phyloP scores from a whole-genome alignment of 2,797 vertebrate species.

The Ambastaia sidthimunki region DNA sequence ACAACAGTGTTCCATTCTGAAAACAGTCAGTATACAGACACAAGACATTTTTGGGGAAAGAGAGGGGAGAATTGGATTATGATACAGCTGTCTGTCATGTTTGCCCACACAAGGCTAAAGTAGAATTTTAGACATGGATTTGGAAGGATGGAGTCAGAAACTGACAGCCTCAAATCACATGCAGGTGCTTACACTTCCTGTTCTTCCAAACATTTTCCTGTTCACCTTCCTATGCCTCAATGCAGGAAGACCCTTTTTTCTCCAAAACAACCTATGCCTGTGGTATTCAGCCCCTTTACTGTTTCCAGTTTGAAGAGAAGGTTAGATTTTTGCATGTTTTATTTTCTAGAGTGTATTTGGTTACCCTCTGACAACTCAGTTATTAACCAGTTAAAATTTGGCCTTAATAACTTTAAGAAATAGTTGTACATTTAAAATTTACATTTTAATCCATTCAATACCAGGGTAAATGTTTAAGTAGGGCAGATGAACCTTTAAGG shows the following conservation, averaged over 20 bases:
- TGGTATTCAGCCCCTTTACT: conserved; percentile 15
- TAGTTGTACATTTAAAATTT: too few relatives aligned
- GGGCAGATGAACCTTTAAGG: too few relatives aligned
- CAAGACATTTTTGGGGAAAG: neutral
- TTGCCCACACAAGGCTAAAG: conserved; percentile 35
- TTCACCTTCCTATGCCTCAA: conserved; percentile 48
- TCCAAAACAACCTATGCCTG: conserved; percentile 27
- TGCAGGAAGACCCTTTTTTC: conserved; percentile 37
- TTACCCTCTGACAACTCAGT: too few relatives aligned
- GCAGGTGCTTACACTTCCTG: conserved; percentile 81
- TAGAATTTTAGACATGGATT: conserved; percentile 13
- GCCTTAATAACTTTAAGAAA: too few relatives aligned
- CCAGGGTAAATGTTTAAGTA: too few relatives aligned
- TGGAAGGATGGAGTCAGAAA: conserved; percentile 68
- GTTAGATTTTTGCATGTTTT: conserved; percentile 22
- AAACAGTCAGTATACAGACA: neutral
- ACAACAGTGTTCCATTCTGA: neutral
- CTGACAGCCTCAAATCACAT: conserved; percentile 79
- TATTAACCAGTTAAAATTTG: neutral
- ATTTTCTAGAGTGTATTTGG: neutral
- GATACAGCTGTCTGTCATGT: conserved; percentile 21
- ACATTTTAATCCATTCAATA: too few relatives aligned
- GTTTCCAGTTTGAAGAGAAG: conserved; percentile 24
- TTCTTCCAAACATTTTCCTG: conserved; percentile 54
- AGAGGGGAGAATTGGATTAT: neutral